These are phyloP conservation scores for Tipula vernalis DNA, from an alignment of 2,888 invertebrate genomes.

Conservation along the genomic window DNA sequence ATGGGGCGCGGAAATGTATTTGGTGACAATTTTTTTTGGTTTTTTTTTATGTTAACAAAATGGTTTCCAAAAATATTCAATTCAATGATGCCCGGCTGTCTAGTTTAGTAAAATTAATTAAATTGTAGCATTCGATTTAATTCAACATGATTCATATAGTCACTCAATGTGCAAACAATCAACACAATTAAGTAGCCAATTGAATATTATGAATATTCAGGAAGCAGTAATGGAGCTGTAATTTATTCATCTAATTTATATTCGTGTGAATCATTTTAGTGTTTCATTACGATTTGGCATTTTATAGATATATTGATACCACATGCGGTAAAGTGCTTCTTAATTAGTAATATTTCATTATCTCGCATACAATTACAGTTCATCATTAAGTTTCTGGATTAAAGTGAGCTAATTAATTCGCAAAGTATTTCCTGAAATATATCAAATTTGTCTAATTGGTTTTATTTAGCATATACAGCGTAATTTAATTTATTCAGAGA, in stretches of 20 bases:
- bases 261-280: neutral
- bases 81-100: neutral
- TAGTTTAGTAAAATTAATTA: neutral
- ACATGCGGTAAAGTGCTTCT: neutral
- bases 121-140: neutral
- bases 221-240: neutral
- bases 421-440: neutral
- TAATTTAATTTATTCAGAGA: no score
- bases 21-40: neutral
- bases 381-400: no score
- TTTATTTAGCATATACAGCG: no score
- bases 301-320: neutral
- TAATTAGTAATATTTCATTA: neutral
- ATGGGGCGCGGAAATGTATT: neutral
- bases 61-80: neutral
- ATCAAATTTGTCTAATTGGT: no score
- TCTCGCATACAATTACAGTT: no score
- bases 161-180: neutral
- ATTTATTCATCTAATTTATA: neutral
- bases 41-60: neutral
- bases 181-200: neutral
- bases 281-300: neutral
- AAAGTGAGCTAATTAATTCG: neutral
- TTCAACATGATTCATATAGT: neutral
- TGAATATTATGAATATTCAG: neutral